These are phyloP conservation scores for Centrocercus urophasianus DNA, from an alignment of 2,113 vertebrate genomes.

Conservation along the genomic window DNA sequence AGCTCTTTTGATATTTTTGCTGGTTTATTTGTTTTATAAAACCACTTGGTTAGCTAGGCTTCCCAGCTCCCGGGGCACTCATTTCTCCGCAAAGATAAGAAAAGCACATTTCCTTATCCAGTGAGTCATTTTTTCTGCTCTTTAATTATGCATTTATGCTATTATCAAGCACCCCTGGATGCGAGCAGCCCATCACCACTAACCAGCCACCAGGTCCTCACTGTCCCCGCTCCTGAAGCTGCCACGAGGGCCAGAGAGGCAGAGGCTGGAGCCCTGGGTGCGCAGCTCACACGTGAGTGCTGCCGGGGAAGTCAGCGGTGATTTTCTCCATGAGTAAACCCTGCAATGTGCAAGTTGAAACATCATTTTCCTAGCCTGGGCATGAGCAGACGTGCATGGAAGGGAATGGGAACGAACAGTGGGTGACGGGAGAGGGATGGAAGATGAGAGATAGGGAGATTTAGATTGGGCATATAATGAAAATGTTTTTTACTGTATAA, in stretches of 20 bases:
- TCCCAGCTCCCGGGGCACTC: constrained; percentile 49
- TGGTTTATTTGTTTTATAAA: constrained; percentile 73
- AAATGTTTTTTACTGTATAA: too few species aligned
- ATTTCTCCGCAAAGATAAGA: constrained; percentile 63
- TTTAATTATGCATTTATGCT: constrained; percentile 64
- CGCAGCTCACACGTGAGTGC: not conserved
- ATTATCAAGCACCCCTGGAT: constrained; percentile 31
- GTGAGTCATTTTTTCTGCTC: constrained; percentile 61
- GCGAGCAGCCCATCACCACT: constrained; percentile 3
- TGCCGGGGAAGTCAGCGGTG: not conserved
- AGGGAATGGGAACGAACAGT: not conserved
- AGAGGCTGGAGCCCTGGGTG: not conserved
- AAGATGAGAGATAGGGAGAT: not conserved
- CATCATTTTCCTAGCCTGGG: not conserved
- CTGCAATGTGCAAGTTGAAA: not conserved
- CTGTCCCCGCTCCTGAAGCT: not conserved
- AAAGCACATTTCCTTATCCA: constrained; percentile 57
- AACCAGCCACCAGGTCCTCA: constrained; percentile 11
- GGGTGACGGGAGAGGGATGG: not conserved
- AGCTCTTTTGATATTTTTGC: constrained; percentile 19
- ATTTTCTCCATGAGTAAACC: constrained; percentile 46
- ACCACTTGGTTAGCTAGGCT: not conserved
- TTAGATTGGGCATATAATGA: too few species aligned
- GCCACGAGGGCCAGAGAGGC: not conserved
- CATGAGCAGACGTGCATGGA: not conserved